Evolutionary conservation across 2,113 vertebrate genomes (phyloP), one percentile per base, ranked within the genome.

Genomic region (Pelecanus crispus): DNA sequence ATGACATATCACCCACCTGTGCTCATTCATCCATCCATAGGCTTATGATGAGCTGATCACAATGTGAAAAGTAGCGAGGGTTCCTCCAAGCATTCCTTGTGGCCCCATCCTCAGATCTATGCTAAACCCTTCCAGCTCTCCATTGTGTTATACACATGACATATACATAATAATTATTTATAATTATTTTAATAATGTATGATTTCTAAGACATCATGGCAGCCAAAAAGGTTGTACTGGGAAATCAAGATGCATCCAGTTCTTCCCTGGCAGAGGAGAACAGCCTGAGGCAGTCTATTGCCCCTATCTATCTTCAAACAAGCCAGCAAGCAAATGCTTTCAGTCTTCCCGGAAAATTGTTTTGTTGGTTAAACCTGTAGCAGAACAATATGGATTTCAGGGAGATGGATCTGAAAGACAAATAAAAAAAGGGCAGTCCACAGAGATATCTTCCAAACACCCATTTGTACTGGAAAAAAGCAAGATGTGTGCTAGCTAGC

Each of bases 111-210:
- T 70, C 62, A 83, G 9, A 36, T 6, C 71, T 55, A 0, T 1
- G 5, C 47, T 29, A 65, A 62, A 4, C 19, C 10, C 2, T 63
- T 14, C 34, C 52, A 56, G 26, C n/a, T 89, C 36, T 50, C 28
- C 2, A 0, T 13, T 32, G 59, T 25, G 49, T 34, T 63, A 3
- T 6, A 29, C 24, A 9, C 1, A 24, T 24, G 0, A 24, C 1
- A 1, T 26, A 21, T 3, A 47, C 15, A 17, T 8, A 9, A 52
- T 59, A 28, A 79, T 74, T 75, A 79, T 71, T 89, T 55, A 71
- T 74, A 38, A 80, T 50, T 65, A 21, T 45, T 86, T 86, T 17
- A 93, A 91, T 87, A 72, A 91, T 68, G 40, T 3, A 63, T 89
- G 18, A 36, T 59, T 94, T 77, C 6, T 0, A 70, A 85, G 74